These are phyloP conservation scores for Pseudopodoces humilis DNA, from an alignment of 2,113 vertebrate species.

Conservation along the genomic window DNA sequence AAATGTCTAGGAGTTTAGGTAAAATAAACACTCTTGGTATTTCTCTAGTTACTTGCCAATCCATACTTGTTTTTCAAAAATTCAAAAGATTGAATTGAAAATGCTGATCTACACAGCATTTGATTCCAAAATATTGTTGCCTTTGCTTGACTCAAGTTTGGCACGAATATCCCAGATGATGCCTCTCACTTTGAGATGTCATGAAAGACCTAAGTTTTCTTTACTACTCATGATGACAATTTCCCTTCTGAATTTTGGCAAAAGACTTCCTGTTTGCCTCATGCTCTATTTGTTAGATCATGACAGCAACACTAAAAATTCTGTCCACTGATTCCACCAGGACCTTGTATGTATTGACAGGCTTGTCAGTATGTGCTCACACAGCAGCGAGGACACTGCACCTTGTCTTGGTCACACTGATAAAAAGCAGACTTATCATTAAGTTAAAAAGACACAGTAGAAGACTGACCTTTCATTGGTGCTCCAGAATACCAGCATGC, in stretches of 20 bases:
- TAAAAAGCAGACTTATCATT: background rate
- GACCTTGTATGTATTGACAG: background rate
- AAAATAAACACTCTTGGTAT: slow-evolving; percentile 31
- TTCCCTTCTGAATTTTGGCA: background rate
- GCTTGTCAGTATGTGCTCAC: background rate
- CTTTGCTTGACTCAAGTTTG: background rate
- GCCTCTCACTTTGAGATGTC: background rate
- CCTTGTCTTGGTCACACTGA: background rate
- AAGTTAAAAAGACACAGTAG: background rate
- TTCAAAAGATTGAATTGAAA: background rate
- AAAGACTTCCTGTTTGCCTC: background rate
- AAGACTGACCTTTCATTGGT: background rate
- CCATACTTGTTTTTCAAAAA: background rate
- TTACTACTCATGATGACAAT: rapidly evolving
- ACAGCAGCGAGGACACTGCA: rapidly evolving
- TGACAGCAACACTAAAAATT: background rate
- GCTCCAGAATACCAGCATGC: background rate
- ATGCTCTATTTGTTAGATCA: background rate
- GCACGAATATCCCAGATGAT: background rate
- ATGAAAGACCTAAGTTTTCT: background rate
- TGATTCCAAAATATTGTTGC: background rate
- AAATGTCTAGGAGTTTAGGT: slow-evolving; percentile 4
- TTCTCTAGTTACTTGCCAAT: slow-evolving; percentile 14
- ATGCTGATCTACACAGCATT: background rate
- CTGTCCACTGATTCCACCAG: background rate